Base-by-base conservation (phyloP, 1,140 invertebrate genomes). In the Drosophila hydei region DNA sequence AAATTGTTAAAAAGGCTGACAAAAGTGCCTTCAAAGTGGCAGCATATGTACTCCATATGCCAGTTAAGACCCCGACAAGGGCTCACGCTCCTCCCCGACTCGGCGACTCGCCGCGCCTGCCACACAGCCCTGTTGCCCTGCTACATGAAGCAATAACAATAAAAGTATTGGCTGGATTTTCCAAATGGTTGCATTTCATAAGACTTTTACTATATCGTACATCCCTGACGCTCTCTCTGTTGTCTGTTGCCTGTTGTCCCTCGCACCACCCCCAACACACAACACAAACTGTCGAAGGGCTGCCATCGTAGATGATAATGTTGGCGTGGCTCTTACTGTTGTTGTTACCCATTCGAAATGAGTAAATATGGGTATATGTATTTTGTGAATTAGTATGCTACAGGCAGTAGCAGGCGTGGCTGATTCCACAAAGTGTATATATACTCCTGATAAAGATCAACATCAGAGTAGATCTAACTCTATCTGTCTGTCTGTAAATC, bases 151-250 rank as follows among this genome's bases (percentile, higher is more conserved):
- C 83, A 84, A 88, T 89, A 88, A 77, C 79, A 83, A 75, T 89
- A 89, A 89, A 90, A 81, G 80, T 85, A 89, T 89, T 75, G 85
- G 77, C 85, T 76, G 87, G 87, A 89, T 89, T 89, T 89, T 89
- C 85, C 85, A 63, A 89, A 67, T 73, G 87, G 87, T 76, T 89
- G 85, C 85, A 89, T 84, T 85, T 79, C 72, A 88, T 81, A 88
- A 75, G 71, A 79, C 54, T 71, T 73, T 71, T 38, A 56, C 55
- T 60, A 45, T 30, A 14, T 40, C 38, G 14, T 7, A 56, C 55
- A 65, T 43, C 33, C 50, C 63, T 36, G 67, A 54, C 64, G 63
- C 30, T 11, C 9, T 8, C 30, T 33, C 30, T 11, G 30, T 12
- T 33, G 1, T 11, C 30, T 33, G 30, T 8, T 6, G 4, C 59